phyloP scores from a whole-genome alignment of 37 sponge, comb jelly and placozoan genomes.

The Chondrilla cf. caribensis region DNA sequence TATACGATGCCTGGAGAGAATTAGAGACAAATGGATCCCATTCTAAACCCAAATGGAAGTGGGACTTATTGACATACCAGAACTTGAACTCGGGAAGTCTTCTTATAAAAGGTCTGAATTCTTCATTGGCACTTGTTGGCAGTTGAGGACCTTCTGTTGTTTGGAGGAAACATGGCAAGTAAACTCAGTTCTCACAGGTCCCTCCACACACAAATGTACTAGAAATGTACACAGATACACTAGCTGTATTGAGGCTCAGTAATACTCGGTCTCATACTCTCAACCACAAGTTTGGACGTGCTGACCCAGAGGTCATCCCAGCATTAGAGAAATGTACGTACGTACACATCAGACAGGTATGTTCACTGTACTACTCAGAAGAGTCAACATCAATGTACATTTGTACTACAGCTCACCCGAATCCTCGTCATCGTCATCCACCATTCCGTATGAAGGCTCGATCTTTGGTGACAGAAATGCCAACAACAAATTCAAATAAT shows the following conservation, averaged over 20 bases:
- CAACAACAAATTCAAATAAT: slow-evolving; percentile 85
- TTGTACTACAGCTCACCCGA: background rate
- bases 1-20: slow-evolving; percentile 46
- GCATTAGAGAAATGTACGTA: background rate
- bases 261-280: no score
- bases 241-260: background rate
- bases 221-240: background rate
- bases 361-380: background rate
- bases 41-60: background rate
- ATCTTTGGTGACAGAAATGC: slow-evolving; percentile 93
- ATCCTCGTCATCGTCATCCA: slow-evolving; percentile 45
- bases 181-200: background rate
- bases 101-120: slow-evolving; percentile 92
- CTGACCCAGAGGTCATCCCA: no score
- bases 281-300: no score
- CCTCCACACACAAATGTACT: background rate
- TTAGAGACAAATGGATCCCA: background rate
- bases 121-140: slow-evolving; percentile 77
- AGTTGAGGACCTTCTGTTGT: slow-evolving; percentile 77
- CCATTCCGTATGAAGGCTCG: slow-evolving; percentile 74
- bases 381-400: background rate
- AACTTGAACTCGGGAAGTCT: slow-evolving; percentile 95
- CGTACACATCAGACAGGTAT: background rate
- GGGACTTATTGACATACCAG: slow-evolving; percentile 63
- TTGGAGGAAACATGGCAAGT: no score